phyloP scores from a whole-genome alignment of 2,113 vertebrate species.

The Pachyramphus minor region DNA sequence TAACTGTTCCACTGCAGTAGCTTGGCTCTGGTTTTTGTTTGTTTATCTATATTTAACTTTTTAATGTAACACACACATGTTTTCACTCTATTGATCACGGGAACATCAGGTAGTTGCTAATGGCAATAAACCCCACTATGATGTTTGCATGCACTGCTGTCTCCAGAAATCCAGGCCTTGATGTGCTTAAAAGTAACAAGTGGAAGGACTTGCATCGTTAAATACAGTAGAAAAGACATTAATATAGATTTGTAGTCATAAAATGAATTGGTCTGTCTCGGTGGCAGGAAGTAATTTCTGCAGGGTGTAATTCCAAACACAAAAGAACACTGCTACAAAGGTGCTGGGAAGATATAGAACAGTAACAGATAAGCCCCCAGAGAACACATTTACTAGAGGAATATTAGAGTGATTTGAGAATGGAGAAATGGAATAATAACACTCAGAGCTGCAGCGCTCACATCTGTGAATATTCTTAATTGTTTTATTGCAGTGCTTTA shows the following conservation, averaged over 20 bases:
- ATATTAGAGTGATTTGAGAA: background rate
- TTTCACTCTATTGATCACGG: background rate
- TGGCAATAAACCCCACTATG: background rate
- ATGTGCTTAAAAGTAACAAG: background rate
- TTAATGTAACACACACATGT: background rate
- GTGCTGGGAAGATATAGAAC: background rate
- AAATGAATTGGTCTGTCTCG: constrained; percentile 13
- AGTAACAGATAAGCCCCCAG: background rate
- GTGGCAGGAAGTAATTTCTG: constrained; percentile 24
- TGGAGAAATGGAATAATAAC: background rate
- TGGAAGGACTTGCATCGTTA: background rate
- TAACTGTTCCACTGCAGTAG: background rate
- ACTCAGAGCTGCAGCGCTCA: background rate
- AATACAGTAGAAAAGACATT: background rate
- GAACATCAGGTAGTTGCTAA: background rate
- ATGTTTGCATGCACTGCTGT: background rate
- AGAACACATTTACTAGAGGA: background rate
- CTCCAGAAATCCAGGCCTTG: background rate
- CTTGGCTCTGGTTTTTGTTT: background rate
- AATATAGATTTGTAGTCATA: constrained; percentile 34
- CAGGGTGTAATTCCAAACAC: constrained; percentile 13
- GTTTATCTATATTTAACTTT: background rate
- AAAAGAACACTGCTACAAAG: background rate
- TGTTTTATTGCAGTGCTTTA: background rate
- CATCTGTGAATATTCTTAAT: background rate